phyloP scores from a whole-genome alignment of 2,113 vertebrate species.

The Muscicapa adusta region DNA sequence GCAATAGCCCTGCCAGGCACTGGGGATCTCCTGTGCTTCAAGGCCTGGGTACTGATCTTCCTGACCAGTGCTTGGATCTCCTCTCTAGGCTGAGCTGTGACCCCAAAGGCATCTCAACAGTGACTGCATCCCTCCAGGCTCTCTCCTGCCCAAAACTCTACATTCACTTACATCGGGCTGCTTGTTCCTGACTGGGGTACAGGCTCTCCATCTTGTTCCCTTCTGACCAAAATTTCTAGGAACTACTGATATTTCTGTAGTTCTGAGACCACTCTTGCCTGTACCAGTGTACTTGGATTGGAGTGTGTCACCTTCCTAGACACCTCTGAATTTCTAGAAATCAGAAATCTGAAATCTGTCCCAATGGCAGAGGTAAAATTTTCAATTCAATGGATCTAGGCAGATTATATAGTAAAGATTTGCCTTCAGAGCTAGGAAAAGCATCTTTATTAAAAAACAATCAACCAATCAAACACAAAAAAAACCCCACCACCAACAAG shows the following conservation, averaged over 20 bases:
- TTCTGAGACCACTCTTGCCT: not conserved
- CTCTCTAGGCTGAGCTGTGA: not conserved
- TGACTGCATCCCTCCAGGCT: not conserved
- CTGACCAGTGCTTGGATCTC: not conserved
- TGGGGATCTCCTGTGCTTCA: not conserved
- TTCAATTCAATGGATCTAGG: not conserved
- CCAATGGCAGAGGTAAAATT: not conserved
- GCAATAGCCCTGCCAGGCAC: not conserved
- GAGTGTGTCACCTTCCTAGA: not conserved
- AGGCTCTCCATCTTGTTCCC: fast-evolving
- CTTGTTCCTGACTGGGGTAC: not conserved
- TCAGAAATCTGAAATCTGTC: no score
- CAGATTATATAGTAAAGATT: not conserved
- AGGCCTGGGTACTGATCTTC: not conserved
- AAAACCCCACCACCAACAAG: no score
- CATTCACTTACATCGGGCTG: not conserved
- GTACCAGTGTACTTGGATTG: not conserved
- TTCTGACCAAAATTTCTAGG: not conserved
- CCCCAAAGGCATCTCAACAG: not conserved
- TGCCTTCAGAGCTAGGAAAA: not conserved
- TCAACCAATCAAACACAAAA: not conserved
- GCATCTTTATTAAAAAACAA: not conserved
- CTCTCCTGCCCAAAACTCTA: not conserved
- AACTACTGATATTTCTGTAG: not conserved
- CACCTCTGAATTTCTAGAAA: not conserved